Base-by-base conservation (phyloP, 2,797 vertebrate genomes). In the Harpagifer antarcticus region DNA sequence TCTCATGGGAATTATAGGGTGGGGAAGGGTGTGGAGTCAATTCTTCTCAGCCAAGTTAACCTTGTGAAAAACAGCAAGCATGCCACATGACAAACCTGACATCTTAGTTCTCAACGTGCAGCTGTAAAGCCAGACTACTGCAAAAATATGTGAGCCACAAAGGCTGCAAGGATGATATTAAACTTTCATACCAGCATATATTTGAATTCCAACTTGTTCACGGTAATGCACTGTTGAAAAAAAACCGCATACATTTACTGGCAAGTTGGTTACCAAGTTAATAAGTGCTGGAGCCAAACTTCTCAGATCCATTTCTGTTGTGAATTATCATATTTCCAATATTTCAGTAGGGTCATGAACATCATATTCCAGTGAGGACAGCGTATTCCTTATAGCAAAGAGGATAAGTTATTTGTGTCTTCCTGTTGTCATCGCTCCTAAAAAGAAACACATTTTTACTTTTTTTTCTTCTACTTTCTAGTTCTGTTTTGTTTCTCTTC, bases 1-100 rank as follows among this genome's bases (percentile, higher is more conserved):
- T 89, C 81, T 79, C 6, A 63, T n/a, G n/a, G 71, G 81, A 90
- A 91, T 92, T 89, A 88, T 4, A 90, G 89, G 88, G 86, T 78
- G 84, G 78, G 72, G 72, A 86, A 75, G 91, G 92, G 90, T 80
- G 90, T 88, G 90, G 84, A 76, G 72, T 54, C 48, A 70, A 31
- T 86, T 87, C 71, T 72, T 76, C 71, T 84, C 43, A 70, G 79
- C 81, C 68, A 81, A 82, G 63, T 67, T 68, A 80, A 78, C 77
- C 70, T 58, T 78, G 67, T 81, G 79, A 81, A 88, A 83, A 86
- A 50, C 17, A 78, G 40, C 37, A 59, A 69, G 48, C 7, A 37
- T 74, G 72, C 68, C 81, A 83, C 74, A 79, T 77, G 71, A 86
- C 76, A 82, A 60, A 61, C 47, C 59, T 79, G 72, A 78, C 81